Evolutionary conservation across 2,797 vertebrate species (phyloP), one percentile per base, ranked within the genome.

Genomic region (Neosilurus hyrtlii): DNA sequence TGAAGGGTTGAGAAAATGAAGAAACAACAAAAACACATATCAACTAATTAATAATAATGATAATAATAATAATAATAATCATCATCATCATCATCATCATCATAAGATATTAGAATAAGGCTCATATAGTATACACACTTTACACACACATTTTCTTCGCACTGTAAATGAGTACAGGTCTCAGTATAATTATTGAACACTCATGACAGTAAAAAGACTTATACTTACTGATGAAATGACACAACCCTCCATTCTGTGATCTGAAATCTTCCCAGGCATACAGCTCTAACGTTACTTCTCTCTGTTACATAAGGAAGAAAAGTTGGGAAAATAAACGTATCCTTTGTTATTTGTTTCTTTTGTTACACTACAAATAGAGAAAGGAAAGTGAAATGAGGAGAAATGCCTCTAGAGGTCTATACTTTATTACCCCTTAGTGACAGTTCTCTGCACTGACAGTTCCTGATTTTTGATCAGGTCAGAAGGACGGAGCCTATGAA

Each of bases 181-280:
- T 59, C 12, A n/a, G 18, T 37, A 61, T 2, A 22, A 30, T 24
- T 30, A 56, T 18, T 10, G 9, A 35, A 9, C 6, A 43, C 49
- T 59, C 4, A 62, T n/a, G 20, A 80, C 0, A 73, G 43, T 52
- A 52, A 73, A 37, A 66, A 57, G 26, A 9, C 4, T 43, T 14
- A 88, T 95, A 96, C 97, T 98, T 91, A 99, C 97, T 92, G 96
- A 90, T 89, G 96, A 91, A 91, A 97, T 95, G 91, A 97, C 94
- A 93, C 95, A 98, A 90, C 96, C 94, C 88, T 99, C 97, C 97
- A 99, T 99, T 93, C 93, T 96, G 94, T 94, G 93, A 87, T 94
- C 92, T 93, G 95, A 94, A 90, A 71, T 62, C 84, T 77, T 76
- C 72, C 81, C 26, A 63, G 56, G 86, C 86, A 81, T 80, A 70